Conservation (phyloP, 1,140 invertebrate species). For the Drosophila varians region DNA sequence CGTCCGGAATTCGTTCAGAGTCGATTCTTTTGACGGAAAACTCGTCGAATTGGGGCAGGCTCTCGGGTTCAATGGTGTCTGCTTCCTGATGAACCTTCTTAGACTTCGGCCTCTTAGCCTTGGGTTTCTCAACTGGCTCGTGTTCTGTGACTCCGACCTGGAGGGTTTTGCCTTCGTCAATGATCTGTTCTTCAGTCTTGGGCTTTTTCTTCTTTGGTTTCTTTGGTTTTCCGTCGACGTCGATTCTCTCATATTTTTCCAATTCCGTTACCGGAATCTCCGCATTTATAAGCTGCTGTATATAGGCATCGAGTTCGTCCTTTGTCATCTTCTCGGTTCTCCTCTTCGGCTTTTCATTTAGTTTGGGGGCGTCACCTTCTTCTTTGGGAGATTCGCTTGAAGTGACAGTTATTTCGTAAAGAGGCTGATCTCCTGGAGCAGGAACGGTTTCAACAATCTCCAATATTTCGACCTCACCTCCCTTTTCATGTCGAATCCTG, state of each 20-base stretch:
- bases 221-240: conserved; percentile 70
- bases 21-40: conserved; percentile 50
- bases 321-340: conserved; percentile 72
- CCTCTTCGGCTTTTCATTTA: conserved; percentile 45
- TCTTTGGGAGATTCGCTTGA: conserved; percentile 44
- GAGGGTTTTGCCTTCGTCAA: conserved; percentile 51
- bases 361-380: conserved; percentile 41
- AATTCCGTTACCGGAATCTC: conserved; percentile 82
- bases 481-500: conserved; percentile 63
- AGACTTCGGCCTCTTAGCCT: conserved; percentile 51
- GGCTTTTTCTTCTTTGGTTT: conserved; percentile 69
- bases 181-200: conserved; percentile 39
- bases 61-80: conserved; percentile 4
- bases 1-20: conserved; percentile 13
- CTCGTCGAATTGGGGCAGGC: conserved; percentile 34
- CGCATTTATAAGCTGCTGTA: conserved; percentile 70
- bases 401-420: conserved; percentile 77
- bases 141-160: conserved; percentile 59
- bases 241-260: conserved; percentile 81
- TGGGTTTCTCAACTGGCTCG: conserved; percentile 57
- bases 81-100: conserved; percentile 13
- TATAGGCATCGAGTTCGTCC: conserved; percentile 76
- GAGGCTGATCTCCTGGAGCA: conserved; percentile 65
- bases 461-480: conserved; percentile 59
- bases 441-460: conserved; percentile 69